Evolutionary conservation across 64 coral and sea anemone genomes (phyloP).

Genomic region (Actinia tenebrosa): DNA sequence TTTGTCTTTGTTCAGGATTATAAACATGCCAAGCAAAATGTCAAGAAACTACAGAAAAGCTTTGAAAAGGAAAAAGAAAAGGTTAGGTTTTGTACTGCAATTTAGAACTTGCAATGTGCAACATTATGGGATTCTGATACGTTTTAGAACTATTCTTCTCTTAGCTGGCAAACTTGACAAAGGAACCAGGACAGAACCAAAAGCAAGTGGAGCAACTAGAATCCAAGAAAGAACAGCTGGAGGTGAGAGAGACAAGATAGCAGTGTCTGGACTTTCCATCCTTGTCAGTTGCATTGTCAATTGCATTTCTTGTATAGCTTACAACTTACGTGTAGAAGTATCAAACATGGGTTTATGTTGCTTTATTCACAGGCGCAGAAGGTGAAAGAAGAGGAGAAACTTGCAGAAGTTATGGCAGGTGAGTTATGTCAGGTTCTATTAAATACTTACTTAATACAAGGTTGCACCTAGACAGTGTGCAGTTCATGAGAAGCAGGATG

Average conservation of each 20-base stretch:
- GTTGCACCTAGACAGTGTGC: too few species aligned
- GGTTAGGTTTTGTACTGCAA: constrained; percentile 21
- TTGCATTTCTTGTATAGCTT: too few species aligned
- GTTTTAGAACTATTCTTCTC: neutral
- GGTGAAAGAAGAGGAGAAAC: constrained; percentile 76
- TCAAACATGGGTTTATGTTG: too few species aligned
- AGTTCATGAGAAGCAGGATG: too few species aligned
- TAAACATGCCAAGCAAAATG: constrained; percentile 61
- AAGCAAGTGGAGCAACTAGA: neutral
- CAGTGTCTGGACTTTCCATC: too few species aligned
- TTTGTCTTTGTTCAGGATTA: neutral
- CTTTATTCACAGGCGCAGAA: constrained; percentile 55
- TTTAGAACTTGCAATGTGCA: too few species aligned
- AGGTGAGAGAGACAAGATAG: neutral
- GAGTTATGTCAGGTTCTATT: neutral
- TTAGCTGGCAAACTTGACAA: neutral
- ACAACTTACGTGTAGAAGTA: too few species aligned
- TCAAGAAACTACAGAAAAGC: constrained; percentile 73
- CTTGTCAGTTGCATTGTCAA: too few species aligned
- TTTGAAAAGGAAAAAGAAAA: constrained; percentile 93
- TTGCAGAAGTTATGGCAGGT: constrained; percentile 98
- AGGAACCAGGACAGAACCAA: constrained; percentile 7
- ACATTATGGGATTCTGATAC: neutral
- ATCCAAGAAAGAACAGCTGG: neutral
- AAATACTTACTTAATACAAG: neutral